Base-by-base conservation (phyloP, 2,113 vertebrate species). In the Thomomys bottae region DNA sequence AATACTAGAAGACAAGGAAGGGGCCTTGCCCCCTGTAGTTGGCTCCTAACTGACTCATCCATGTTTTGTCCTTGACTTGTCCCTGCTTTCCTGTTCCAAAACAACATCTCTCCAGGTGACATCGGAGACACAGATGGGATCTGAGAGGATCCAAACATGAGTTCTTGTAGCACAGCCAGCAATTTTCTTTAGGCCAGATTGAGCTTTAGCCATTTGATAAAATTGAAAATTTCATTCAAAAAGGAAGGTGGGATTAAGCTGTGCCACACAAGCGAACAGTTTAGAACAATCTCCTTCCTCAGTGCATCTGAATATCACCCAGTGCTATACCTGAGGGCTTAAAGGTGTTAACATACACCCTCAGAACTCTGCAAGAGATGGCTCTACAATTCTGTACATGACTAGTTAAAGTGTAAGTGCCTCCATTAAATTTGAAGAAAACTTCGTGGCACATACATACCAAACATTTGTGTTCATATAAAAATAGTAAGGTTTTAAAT, bases 81-180 rank as follows among this genome's bases (percentile, higher is more conserved):
- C 64, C 59, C 85, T 87, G 76, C 38, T 77, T 92, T 70, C 30
- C 68, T 88, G 76, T 78, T 91, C 73, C 77, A 80, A 88, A 91
- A 77, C 26, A 26, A 42, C 0, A 0, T 73, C 93, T 95, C 90
- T 95, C 83, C 94, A 96, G 96, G 92, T 94, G 84, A 97, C 77
- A 95, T 87, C n/a, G 79, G 1, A 81, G 93, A 73, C 92, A 95
- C 93, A 96, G 90, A 94, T 93, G 92, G 95, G 72, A 90, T 91
- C 91, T 59, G 12, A 23, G 59, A 92, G 45, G 80, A 92, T 54
- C 9, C 34, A 87, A 83, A 67, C 64, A 80, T 34, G 61, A 71
- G 71, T 85, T 90, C 77, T 61, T 94, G 67, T 32, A 75, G 77
- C 80, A 61, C 6, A 11, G 86, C 92, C 96, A 95, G 84, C 76